phyloP scores from a whole-genome alignment of 2,888 invertebrate genomes.

The Chalcosyrphus nemorum region DNA sequence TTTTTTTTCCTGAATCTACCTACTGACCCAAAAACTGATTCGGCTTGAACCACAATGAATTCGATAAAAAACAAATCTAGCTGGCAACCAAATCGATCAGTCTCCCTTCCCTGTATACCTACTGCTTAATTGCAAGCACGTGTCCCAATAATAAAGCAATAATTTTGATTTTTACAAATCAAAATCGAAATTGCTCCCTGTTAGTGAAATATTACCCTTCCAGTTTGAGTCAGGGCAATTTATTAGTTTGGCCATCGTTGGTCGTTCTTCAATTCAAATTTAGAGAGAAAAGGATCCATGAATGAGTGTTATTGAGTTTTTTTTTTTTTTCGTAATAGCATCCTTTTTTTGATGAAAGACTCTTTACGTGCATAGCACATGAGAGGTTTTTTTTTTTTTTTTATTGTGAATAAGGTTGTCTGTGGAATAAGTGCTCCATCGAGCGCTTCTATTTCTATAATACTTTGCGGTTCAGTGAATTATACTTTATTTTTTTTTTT shows the following conservation, averaged over 20 bases:
- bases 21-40: too few species aligned
- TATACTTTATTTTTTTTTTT: background rate
- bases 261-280: background rate
- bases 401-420: background rate
- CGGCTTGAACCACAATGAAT: too few species aligned
- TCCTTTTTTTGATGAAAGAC: background rate
- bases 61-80: too few species aligned
- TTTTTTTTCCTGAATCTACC: too few species aligned
- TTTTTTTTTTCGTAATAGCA: background rate
- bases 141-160: constrained; percentile 24
- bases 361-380: background rate
- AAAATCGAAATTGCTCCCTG: background rate
- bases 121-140: constrained; percentile 41
- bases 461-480: constrained; percentile 36
- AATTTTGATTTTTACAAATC: constrained; percentile 14
- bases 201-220: constrained; percentile 7
- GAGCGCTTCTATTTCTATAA: constrained; percentile 29
- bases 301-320: background rate
- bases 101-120: background rate
- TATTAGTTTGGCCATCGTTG: constrained; percentile 1
- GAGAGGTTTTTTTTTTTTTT: background rate
- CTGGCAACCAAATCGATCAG: too few species aligned
- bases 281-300: background rate
- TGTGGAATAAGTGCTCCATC: background rate
- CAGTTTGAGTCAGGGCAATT: background rate